Percentiles rank a stretch among this genome's conserved stretches.
Conservation (phyloP, 2,888 invertebrate genomes). For the Ormia ochracea region DNA sequence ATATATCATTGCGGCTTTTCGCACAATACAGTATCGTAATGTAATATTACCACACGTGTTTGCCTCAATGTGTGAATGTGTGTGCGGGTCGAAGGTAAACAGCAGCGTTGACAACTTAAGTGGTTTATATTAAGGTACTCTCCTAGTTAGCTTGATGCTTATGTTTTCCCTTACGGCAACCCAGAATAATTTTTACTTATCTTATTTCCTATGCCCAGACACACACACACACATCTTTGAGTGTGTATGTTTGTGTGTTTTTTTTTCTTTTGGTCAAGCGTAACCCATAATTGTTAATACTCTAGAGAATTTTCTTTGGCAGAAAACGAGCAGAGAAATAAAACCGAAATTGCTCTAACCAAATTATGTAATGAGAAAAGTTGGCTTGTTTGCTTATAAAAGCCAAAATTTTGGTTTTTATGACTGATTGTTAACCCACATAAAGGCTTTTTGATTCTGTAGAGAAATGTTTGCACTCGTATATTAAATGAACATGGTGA, state of each 20-base stretch:
- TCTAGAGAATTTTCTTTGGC: slow-evolving; percentile 48
- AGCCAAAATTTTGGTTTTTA: background rate
- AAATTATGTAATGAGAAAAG: slow-evolving; percentile 47
- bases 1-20: slow-evolving; percentile 29
- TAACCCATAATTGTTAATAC: slow-evolving; percentile 62
- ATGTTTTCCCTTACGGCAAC: background rate
- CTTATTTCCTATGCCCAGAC: too few relatives aligned
- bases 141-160: background rate
- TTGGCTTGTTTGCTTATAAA: background rate
- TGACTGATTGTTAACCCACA: background rate
- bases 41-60: background rate
- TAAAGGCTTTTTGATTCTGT: background rate
- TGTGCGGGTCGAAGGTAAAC: slow-evolving; percentile 14
- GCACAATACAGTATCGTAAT: background rate
- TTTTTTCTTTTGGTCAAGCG: slow-evolving; percentile 50
- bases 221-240: too few relatives aligned
- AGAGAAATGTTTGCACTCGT: background rate
- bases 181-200: background rate
- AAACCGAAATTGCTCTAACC: slow-evolving; percentile 12
- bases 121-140: slow-evolving; percentile 53
- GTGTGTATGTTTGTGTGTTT: too few relatives aligned
- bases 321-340: background rate
- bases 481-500: background rate
- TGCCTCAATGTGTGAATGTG: slow-evolving; percentile 1
- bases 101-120: slow-evolving; percentile 63